phyloP scores from a whole-genome alignment of 2,113 vertebrate genomes.

The Lethenteron reissneri region DNA sequence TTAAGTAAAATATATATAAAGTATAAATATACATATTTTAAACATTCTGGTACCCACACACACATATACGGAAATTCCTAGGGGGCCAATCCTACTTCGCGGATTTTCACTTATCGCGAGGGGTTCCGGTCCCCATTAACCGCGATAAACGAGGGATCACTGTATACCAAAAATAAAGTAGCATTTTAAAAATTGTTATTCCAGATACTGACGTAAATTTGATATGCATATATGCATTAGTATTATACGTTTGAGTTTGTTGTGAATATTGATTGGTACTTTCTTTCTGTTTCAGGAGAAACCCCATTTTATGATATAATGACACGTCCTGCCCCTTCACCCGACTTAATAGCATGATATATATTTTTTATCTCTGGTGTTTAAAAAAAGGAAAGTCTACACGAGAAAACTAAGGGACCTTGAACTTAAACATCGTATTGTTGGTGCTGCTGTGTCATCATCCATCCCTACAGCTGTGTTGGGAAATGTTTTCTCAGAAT shows the following conservation, averaged over 20 bases:
- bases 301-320: neutral
- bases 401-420: neutral
- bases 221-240: neutral
- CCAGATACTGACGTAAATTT: neutral
- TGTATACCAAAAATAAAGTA: neutral
- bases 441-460: neutral
- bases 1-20: too few species aligned
- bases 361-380: too few species aligned
- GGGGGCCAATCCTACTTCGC: too few species aligned
- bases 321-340: neutral
- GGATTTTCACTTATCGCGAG: too few species aligned
- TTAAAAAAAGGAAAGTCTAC: neutral
- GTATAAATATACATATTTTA: too few species aligned
- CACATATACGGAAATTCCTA: too few species aligned
- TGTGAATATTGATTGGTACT: neutral
- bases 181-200: neutral
- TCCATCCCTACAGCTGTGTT: neutral
- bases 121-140: too few species aligned
- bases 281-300: neutral
- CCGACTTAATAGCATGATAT: too few species aligned
- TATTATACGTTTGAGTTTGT: neutral
- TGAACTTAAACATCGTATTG: neutral
- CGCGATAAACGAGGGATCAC: too few species aligned
- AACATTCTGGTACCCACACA: too few species aligned
- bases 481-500: conserved; percentile 3